Conservation (phyloP, 2,888 invertebrate species). For the Plebejus anna region DNA sequence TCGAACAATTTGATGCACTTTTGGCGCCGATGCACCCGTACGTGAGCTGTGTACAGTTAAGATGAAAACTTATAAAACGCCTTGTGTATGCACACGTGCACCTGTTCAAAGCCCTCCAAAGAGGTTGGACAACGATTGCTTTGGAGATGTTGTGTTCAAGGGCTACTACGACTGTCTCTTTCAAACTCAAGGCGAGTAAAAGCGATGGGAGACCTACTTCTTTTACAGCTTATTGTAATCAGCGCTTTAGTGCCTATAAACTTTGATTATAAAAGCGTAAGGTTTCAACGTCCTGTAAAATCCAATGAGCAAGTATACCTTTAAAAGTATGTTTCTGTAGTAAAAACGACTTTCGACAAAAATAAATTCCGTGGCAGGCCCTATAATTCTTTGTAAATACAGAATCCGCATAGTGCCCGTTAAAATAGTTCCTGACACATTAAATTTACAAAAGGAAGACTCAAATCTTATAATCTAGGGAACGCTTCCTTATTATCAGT, state of each 20-base stretch:
- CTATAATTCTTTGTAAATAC: neutral
- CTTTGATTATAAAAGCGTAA: neutral
- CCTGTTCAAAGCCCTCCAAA: conserved; percentile 69
- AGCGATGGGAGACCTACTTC: conserved; percentile 23
- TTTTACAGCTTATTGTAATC: conserved; percentile 5
- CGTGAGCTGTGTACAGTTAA: conserved; percentile 50
- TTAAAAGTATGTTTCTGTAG: neutral
- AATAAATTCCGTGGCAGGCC: neutral
- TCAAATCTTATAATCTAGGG: conserved; percentile 1
- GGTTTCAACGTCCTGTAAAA: conserved; percentile 6
- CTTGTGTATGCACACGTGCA: conserved; percentile 65
- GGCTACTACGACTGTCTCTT: conserved; percentile 38
- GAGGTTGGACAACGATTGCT: conserved; percentile 43
- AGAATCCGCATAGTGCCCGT: conserved; percentile 1
- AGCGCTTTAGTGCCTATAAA: conserved; percentile 1
- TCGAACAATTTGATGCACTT: neutral
- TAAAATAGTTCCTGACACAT: conserved; percentile 7
- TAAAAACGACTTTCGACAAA: neutral
- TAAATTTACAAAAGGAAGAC: conserved; percentile 4
- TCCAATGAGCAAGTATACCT: neutral
- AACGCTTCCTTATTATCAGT: conserved; percentile 15
- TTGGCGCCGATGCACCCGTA: conserved; percentile 39
- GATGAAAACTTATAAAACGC: conserved; percentile 57
- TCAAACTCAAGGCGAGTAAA: conserved; percentile 35
- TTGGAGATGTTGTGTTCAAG: conserved; percentile 41